Base-by-base conservation (phyloP, 2,888 invertebrate genomes). In the Machimus atricapillus region DNA sequence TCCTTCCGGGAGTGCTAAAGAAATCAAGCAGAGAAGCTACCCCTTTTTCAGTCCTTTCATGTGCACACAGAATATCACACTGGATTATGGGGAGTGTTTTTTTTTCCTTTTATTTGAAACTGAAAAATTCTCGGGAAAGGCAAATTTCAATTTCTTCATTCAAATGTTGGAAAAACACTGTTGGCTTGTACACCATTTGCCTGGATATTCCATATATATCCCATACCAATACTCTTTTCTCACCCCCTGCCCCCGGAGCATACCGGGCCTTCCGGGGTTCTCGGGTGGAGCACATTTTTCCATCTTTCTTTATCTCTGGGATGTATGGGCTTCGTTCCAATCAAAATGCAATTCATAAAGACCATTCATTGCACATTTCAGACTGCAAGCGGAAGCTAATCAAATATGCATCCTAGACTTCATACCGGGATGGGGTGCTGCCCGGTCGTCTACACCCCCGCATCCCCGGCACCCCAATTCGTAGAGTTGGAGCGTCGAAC, bases 371-470 rank as follows among this genome's bases (percentile, higher is more conserved):
- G 82, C 82, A 83, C 82, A 66, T 66, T 83, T 83, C 82, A 46
- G 66, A 23, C 34, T 83, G 14, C 37, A 83, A 2, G 34, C 82
- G 82, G 66, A 83, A 83, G 66, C 82, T 83, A 83, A 83, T 83
- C 82, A 83, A 83, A 83, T 83, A 83, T 83, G 82, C 82, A 83
- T 83, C 82, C 82, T 37, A 66, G 82, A 83, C 66, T 56, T 83
- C 14, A 83, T 58, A 23, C 14, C 19, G 23, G 37, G 40, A 16
- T 12, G n/a, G 19, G 58, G 58, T 8, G 19, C 52, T 8, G 19
- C 52, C 34, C 19, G 6, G 78, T 40, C 43, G 37, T 40, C 34
- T 43, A 12, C 14, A 40, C 9, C 12, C 56, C 9, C 8, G 14
- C 0, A 43, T 3, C 3, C 73, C 73, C 23, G 5, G 4, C 1